phyloP scores from a whole-genome alignment of 2,888 invertebrate genomes.

The Scaptomyza caliginosa region DNA sequence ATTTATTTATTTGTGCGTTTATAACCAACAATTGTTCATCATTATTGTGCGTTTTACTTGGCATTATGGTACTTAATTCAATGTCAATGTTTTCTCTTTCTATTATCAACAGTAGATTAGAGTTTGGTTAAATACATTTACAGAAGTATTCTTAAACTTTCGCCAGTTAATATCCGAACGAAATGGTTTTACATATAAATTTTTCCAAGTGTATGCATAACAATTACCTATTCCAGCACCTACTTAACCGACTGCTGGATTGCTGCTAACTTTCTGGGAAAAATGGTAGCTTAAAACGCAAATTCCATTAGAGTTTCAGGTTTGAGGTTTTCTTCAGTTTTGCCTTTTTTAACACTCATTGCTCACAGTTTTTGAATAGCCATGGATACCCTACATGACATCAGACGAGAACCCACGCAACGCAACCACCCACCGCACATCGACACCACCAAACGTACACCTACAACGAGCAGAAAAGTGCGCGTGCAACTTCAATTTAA shows the following conservation, averaged over 20 bases:
- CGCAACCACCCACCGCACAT: conserved; percentile 21
- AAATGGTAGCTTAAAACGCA: conserved; percentile 6
- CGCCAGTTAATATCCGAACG: conserved; percentile 6
- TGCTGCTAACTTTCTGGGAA: not conserved
- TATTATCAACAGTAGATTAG: too few relatives aligned
- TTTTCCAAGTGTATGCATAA: conserved; percentile 1
- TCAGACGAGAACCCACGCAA: conserved; percentile 25
- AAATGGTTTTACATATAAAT: too few relatives aligned
- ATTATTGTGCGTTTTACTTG: conserved; percentile 42
- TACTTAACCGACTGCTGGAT: not conserved
- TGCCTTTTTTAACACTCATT: conserved; percentile 47
- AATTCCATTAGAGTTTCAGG: conserved; percentile 19
- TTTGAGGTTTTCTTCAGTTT: conserved; percentile 14
- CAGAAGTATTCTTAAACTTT: conserved; percentile 14
- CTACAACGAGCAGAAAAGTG: conserved; percentile 11
- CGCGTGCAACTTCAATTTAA: conserved; percentile 64
- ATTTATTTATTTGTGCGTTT: conserved; percentile 42
- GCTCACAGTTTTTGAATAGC: conserved; percentile 51
- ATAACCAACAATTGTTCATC: conserved; percentile 35
- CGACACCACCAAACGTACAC: not conserved
- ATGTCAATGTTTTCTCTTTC: conserved; percentile 66
- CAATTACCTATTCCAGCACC: not conserved
- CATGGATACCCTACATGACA: conserved; percentile 50
- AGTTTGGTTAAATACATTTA: conserved; percentile 17
- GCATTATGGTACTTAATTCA: conserved; percentile 57